Base-by-base conservation (phyloP, 2,797 vertebrate genomes). In the Poecilia picta region DNA sequence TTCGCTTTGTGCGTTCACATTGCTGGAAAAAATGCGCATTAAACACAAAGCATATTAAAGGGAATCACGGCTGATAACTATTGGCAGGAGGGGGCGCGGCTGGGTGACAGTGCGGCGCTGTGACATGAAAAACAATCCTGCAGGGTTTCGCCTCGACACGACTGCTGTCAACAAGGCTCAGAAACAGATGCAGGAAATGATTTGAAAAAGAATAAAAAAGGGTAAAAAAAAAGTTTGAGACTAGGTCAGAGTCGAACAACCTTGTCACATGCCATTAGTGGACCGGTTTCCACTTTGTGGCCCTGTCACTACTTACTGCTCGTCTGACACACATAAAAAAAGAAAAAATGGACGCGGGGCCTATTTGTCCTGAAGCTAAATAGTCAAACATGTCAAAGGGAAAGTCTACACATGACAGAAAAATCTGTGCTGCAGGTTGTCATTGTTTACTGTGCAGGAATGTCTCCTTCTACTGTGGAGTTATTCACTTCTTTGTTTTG, bases 221-320 rank as follows among this genome's bases (percentile, higher is more conserved):
- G 78, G 78, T 85, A 88, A 73, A 93, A 92, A 94, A 94, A 93
- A 94, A 92, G 88, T 91, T 92, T 87, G 86, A 87, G 89, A 88
- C 82, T 85, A 86, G 93, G 91, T 94, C 93, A 93, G 84, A 84
- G 84, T 87, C 72, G 85, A 53, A 13, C 83, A 89, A 85, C 91
- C 93, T 91, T 93, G 93, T 94, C 93, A 94, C 78, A 88, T 90
- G 84, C 86, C 73, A 73, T 95, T 92, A 95, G 85, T 1, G 83
- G 86, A 85, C 75, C 59, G n/a, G 70, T 85, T 88, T 87, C 76
- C 87, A 62, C 79, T 77, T 83, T 82, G 81, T 81, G 84, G 89
- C 86, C 81, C 83, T 49, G 89, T 88, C 62, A 79, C 85, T 77
- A 70, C 80, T 73, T 89, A 90, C 89, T 85, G 83, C 87, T 81